These are phyloP conservation scores for Ladona fulva DNA, from an alignment of 1,140 invertebrate species.

Conservation along the genomic window DNA sequence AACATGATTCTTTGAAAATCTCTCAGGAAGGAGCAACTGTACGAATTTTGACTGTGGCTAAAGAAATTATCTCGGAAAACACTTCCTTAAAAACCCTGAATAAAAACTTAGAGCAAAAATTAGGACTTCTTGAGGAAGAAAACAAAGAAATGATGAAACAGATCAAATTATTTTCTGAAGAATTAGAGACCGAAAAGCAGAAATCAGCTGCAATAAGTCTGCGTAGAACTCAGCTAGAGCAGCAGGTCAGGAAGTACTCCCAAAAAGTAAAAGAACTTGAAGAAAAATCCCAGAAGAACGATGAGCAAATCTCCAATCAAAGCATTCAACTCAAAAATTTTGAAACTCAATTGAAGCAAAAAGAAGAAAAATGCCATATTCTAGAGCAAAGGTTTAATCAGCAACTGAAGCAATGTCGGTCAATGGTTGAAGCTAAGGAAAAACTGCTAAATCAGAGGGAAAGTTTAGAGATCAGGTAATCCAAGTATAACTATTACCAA, in stretches of 20 bases:
- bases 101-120: not conserved
- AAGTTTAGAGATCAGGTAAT: not conserved
- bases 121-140: not conserved
- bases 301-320: not conserved
- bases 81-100: not conserved
- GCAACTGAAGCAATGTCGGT: not conserved
- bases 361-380: not conserved
- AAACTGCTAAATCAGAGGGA: not conserved
- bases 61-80: not conserved
- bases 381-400: not conserved
- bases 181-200: not conserved
- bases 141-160: not conserved
- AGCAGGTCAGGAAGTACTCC: not conserved
- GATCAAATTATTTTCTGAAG: not conserved
- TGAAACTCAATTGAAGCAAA: not conserved
- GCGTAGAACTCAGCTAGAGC: not conserved
- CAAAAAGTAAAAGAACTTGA: not conserved
- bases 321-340: not conserved
- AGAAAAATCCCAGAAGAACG: not conserved
- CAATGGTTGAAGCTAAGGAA: not conserved
- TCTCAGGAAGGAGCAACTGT: not conserved
- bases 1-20: not conserved
- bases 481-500: not conserved
- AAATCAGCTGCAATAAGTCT: not conserved
- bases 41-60: not conserved